Evolutionary conservation across 37 sponge, comb jelly and placozoan species (phyloP).

Genomic region (Haliclona indistincta): DNA sequence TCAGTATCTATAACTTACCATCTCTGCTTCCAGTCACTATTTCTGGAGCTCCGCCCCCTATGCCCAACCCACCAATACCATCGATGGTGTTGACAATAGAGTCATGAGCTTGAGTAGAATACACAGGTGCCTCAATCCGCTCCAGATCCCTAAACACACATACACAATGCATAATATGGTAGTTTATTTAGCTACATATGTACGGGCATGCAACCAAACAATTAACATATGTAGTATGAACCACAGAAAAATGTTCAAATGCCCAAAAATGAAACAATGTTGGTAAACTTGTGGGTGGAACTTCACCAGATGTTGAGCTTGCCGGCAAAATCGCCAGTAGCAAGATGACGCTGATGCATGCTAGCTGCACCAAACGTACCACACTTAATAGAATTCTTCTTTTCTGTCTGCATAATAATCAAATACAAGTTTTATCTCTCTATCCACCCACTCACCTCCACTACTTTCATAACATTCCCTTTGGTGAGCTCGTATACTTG

Average conservation of each 20-base stretch:
- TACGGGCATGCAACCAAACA: neutral
- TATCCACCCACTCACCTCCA: conserved; percentile 58
- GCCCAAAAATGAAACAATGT: neutral
- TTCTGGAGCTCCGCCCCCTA: conserved; percentile 98
- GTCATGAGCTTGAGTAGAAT: conserved; percentile 85
- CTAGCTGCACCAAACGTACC: conserved; percentile 94
- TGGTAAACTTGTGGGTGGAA: neutral
- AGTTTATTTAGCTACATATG: too few species aligned
- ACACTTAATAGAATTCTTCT: conserved; percentile 88
- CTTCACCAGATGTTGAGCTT: conserved; percentile 87
- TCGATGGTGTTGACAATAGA: conserved; percentile 92
- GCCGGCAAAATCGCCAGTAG: conserved; percentile 95
- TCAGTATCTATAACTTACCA: conserved; percentile 53
- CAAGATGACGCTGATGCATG: conserved; percentile 90
- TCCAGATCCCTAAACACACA: conserved; percentile 85
- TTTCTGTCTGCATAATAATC: conserved; percentile 73
- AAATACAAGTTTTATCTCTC: neutral
- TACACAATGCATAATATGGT: too few species aligned
- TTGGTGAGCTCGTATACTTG: conserved; percentile 93
- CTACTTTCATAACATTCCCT: conserved; percentile 72
- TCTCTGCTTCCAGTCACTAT: conserved; percentile 97
- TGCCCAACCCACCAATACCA: conserved; percentile 97
- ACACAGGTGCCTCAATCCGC: conserved; percentile 77
- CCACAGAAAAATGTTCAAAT: neutral
- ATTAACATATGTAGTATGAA: neutral